phyloP scores from a whole-genome alignment of 2,797 vertebrate genomes.

The Numenius phaeopus region DNA sequence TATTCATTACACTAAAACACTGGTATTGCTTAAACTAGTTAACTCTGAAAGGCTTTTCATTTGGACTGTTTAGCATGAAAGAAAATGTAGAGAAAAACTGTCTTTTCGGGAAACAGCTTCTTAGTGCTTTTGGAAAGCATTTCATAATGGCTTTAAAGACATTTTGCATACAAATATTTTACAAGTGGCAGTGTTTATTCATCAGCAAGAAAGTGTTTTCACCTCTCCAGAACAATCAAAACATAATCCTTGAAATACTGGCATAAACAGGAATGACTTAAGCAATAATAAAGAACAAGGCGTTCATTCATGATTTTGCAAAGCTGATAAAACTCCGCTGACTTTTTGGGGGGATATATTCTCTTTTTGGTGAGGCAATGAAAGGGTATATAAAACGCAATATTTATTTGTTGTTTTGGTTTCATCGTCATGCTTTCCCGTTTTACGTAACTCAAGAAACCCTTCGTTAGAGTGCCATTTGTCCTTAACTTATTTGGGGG shows the following conservation, averaged over 20 bases:
- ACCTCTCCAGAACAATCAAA: slow-evolving; percentile 80
- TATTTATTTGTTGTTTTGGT: not conserved
- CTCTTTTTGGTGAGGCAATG: slow-evolving; percentile 39
- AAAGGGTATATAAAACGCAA: slow-evolving; percentile 40
- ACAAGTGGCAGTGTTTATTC: slow-evolving; percentile 81
- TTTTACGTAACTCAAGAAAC: not conserved
- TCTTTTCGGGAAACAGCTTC: slow-evolving; percentile 73
- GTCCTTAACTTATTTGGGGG: not conserved
- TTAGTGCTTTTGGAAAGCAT: slow-evolving; percentile 80
- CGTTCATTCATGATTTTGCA: slow-evolving; percentile 77
- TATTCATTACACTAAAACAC: slow-evolving; percentile 88
- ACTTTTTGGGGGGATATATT: slow-evolving; percentile 63
- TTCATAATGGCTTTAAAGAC: slow-evolving; percentile 78
- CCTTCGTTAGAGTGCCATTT: not conserved
- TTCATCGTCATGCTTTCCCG: slow-evolving; percentile 21
- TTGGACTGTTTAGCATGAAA: slow-evolving; percentile 80
- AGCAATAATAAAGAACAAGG: slow-evolving; percentile 81
- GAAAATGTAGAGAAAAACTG: slow-evolving; percentile 78
- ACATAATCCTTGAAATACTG: slow-evolving; percentile 83
- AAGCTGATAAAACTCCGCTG: slow-evolving; percentile 76
- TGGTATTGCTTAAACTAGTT: slow-evolving; percentile 86
- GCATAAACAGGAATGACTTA: slow-evolving; percentile 79
- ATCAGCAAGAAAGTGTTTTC: slow-evolving; percentile 79
- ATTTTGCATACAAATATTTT: slow-evolving; percentile 85
- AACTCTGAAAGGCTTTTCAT: slow-evolving; percentile 85